Percentiles rank a stretch among this genome's conserved stretches.
Evolutionary conservation across 1,140 invertebrate genomes (phyloP).

Genomic region (Ephestia elutella): DNA sequence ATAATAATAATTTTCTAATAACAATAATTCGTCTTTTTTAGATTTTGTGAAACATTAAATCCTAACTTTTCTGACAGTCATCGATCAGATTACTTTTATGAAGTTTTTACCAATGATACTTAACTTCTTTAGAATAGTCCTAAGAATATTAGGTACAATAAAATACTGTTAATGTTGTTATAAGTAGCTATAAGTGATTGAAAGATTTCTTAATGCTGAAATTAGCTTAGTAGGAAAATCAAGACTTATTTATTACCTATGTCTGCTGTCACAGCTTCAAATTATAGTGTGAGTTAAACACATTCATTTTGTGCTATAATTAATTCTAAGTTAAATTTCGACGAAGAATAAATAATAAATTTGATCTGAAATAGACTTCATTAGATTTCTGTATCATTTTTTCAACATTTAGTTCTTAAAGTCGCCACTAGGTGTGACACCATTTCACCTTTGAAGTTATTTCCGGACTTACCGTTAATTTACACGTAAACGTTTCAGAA

Average conservation of each 20-base stretch:
- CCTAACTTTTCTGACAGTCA: background rate
- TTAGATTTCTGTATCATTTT: background rate
- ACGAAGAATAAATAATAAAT: background rate
- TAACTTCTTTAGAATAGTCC: background rate
- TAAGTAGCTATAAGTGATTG: background rate
- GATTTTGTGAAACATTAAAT: background rate
- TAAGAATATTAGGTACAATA: background rate
- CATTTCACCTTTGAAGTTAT: too few relatives aligned
- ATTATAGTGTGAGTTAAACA: background rate
- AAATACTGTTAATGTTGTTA: background rate
- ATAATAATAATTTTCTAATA: background rate
- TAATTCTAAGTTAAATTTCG: background rate
- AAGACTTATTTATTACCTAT: background rate
- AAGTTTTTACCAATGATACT: background rate
- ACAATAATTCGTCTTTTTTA: background rate
- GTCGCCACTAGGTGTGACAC: too few relatives aligned
- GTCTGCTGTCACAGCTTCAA: background rate
- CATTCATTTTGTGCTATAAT: background rate
- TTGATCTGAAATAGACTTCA: background rate
- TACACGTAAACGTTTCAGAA: too few relatives aligned
- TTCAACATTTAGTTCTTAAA: too few relatives aligned
- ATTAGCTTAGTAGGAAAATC: slow-evolving; percentile 1
- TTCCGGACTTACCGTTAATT: too few relatives aligned
- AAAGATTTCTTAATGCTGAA: background rate
- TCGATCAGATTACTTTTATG: background rate